Evolutionary conservation across 2,888 invertebrate species (phyloP).

Genomic region (Amphipoea lucens): DNA sequence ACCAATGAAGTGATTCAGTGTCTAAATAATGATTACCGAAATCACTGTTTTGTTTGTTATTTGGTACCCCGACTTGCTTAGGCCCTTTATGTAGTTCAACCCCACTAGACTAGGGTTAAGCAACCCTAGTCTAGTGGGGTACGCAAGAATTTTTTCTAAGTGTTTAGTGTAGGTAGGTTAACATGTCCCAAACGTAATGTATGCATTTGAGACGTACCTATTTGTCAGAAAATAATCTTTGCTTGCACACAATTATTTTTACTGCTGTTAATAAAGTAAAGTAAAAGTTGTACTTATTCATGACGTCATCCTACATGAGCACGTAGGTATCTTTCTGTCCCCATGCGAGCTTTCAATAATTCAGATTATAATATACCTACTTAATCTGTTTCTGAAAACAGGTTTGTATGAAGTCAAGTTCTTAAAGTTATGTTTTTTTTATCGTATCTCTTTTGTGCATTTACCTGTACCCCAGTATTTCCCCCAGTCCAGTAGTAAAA

Average conservation of each 20-base stretch:
- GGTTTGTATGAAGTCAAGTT: background rate
- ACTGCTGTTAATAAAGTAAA: background rate
- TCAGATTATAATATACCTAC: background rate
- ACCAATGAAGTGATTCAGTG: slow-evolving; percentile 27
- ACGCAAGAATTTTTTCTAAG: background rate
- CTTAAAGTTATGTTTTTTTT: background rate
- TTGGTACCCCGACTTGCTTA: background rate
- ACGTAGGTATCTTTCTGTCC: background rate
- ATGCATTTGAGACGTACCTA: background rate
- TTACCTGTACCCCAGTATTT: background rate
- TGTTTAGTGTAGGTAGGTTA: background rate
- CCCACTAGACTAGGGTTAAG: background rate
- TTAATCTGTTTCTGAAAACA: background rate
- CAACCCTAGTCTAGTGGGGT: no score
- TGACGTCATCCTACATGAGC: background rate
- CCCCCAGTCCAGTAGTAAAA: slow-evolving; percentile 4
- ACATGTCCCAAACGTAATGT: background rate
- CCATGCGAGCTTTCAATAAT: background rate
- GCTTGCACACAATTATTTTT: background rate
- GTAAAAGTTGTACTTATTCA: background rate
- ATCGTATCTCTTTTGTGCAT: background rate
- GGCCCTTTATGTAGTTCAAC: background rate
- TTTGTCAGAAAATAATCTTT: background rate
- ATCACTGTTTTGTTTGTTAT: slow-evolving; percentile 2
- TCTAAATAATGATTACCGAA: background rate